A percentile compares a stretch with the other conserved stretches of the same genome.
Conservation (phyloP, 2,888 invertebrate species). For the Papilio protenor region DNA sequence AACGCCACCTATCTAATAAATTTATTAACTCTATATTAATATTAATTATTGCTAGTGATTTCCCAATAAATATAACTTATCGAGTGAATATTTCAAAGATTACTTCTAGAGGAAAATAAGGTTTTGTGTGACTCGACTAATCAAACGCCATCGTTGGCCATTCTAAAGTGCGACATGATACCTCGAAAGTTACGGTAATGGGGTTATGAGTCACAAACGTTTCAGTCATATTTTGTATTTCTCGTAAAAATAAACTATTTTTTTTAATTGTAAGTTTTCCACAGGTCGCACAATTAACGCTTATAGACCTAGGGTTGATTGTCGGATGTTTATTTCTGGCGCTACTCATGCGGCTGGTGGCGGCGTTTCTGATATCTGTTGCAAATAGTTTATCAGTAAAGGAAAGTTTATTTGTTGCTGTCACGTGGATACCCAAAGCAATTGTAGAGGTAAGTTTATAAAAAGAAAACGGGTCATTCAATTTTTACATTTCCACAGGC, state of each 20-base stretch:
- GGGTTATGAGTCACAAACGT: background rate
- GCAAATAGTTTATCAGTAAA: conserved; percentile 70
- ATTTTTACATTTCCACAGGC: too few species aligned
- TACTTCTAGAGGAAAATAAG: background rate
- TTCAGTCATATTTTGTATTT: too few species aligned
- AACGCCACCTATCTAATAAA: background rate
- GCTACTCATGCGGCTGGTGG: conserved; percentile 67
- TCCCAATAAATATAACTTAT: background rate
- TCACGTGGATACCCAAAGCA: conserved; percentile 81
- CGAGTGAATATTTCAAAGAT: too few species aligned
- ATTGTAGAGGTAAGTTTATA: conserved; percentile 73
- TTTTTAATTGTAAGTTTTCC: conserved; percentile 21
- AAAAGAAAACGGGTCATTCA: background rate
- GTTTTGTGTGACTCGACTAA: background rate
- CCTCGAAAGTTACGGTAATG: background rate
- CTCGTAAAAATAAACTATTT: background rate
- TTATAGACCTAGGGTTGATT: conserved; percentile 67
- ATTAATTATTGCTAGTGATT: background rate
- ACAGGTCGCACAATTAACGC: conserved; percentile 68
- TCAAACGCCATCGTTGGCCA: background rate
- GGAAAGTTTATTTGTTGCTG: conserved; percentile 73
- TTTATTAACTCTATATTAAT: conserved; percentile 1
- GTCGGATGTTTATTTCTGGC: conserved; percentile 70
- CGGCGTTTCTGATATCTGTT: conserved; percentile 73
- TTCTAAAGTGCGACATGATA: background rate